Evolutionary conservation across 2,888 invertebrate genomes (phyloP).

Genomic region (Synanthedon vespiformis): DNA sequence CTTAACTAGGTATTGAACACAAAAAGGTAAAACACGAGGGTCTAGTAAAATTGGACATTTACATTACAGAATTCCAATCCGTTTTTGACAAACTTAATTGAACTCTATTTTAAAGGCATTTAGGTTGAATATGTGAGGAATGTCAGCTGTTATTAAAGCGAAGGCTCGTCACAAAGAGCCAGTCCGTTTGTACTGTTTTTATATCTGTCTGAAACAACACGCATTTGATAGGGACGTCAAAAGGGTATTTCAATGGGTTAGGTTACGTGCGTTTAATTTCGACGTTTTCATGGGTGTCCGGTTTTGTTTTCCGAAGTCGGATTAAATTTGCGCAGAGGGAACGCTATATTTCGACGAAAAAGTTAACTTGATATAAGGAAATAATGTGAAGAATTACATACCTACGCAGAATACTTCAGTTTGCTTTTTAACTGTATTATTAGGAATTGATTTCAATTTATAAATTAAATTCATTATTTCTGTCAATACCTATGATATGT

Average conservation of each 20-base stretch:
- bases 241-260: slow-evolving; percentile 20
- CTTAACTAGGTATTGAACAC: too few species aligned
- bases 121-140: too few species aligned
- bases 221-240: slow-evolving; percentile 47
- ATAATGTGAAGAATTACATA: slow-evolving; percentile 17
- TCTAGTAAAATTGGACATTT: neutral
- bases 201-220: slow-evolving; percentile 53
- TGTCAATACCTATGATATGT: too few species aligned
- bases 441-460: too few species aligned
- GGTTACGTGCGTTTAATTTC: slow-evolving; percentile 40
- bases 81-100: slow-evolving; percentile 9
- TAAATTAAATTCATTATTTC: too few species aligned
- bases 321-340: neutral
- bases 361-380: slow-evolving; percentile 10
- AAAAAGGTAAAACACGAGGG: too few species aligned
- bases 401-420: too few species aligned
- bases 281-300: slow-evolving; percentile 15
- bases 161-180: slow-evolving; percentile 39
- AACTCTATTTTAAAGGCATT: neutral
- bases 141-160: slow-evolving; percentile 24
- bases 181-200: slow-evolving; percentile 39
- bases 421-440: too few species aligned
- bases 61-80: slow-evolving; percentile 5
- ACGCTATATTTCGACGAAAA: too few species aligned
- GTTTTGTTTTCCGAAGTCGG: neutral